phyloP scores from a whole-genome alignment of 2,797 vertebrate species.

The Oryzias dopingdopingensis region DNA sequence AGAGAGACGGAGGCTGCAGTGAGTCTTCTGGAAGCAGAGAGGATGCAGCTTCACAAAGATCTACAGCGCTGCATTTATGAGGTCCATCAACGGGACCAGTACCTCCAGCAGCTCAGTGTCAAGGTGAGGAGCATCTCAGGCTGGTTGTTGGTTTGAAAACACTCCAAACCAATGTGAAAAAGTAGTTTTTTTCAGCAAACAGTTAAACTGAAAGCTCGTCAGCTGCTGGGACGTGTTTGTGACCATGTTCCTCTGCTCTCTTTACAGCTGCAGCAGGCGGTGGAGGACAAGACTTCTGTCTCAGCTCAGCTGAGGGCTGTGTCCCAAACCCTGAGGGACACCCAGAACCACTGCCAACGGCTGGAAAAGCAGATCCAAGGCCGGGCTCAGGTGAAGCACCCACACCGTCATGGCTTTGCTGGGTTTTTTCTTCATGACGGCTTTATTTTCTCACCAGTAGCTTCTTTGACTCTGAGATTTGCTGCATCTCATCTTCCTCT shows the following conservation, averaged over 20 bases:
- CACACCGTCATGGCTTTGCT: accelerated
- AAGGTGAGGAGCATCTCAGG: constrained; percentile 66
- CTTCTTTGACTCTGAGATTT: too few relatives aligned
- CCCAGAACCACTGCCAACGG: constrained; percentile 80
- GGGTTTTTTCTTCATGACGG: not conserved
- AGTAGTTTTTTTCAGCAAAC: too few relatives aligned
- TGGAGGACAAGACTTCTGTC: constrained; percentile 80
- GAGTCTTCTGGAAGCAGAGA: constrained; percentile 67
- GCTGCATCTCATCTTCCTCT: too few relatives aligned
- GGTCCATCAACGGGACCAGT: constrained; percentile 83
- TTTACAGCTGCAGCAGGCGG: constrained; percentile 76
- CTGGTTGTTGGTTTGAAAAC: too few relatives aligned
- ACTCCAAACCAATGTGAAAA: too few relatives aligned
- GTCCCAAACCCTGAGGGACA: constrained; percentile 83
- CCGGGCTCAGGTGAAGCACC: constrained; percentile 67
- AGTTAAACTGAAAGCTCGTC: too few relatives aligned
- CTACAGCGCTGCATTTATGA: constrained; percentile 83
- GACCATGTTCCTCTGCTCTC: not conserved
- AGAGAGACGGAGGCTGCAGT: constrained; percentile 50
- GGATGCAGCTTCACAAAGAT: constrained; percentile 72
- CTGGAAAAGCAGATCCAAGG: constrained; percentile 76
- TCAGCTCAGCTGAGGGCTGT: constrained; percentile 79
- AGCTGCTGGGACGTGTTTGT: too few relatives aligned
- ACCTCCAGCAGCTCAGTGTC: constrained; percentile 79
- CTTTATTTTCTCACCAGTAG: too few relatives aligned